Evolutionary conservation across 2,113 vertebrate species (phyloP), one percentile per base, ranked within the genome.

Genomic region (Lophura nycthemera): DNA sequence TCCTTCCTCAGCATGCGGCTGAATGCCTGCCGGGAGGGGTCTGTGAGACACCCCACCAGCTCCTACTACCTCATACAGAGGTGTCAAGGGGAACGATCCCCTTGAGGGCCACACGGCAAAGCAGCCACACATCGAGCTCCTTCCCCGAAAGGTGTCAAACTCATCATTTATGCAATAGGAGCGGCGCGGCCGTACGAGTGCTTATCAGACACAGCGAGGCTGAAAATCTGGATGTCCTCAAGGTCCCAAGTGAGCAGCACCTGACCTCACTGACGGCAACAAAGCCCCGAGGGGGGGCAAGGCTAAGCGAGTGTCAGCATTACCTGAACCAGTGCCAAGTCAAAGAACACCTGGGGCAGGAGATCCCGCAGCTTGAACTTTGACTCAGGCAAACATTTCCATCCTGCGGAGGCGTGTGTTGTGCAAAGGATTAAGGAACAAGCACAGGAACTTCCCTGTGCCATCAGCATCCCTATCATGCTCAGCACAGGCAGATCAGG

Each of bases 161-260:
- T 11, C 11, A 3, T 24, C 34, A 52, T 11, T 43, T 18, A 6
- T 4, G 36, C 29, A n/a, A 30, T 19, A 7, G 63, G 61, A 48
- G 5, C 38, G 38, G 19, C 0, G 2, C 9, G 16, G 36, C 59
- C 54, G 11, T 1, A 0, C 1, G 25, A 50, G 7, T 0, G 19
- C 61, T 61, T 27, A 57, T 74, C 42, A 48, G 38, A 29, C 34
- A 32, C 61, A 19, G 43, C 24, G 8, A 70, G 50, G 50, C 57
- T n/a, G 25, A 57, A 36, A 71, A 52, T 1, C 52, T 21, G 18
- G 19, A 15, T 0, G 13, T 19, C 36, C n/a, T 22, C 14, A 27
- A 32, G 32, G 19, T 54, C 21, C 25, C n/a, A 73, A 1, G 9
- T 15, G 59, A 84, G 47, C 48, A 8, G 56, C 5, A 3, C 11